Percentiles rank a stretch among this genome's conserved stretches.
Conservation (phyloP, 2,888 invertebrate species). For the Nephrotoma guestfalica region DNA sequence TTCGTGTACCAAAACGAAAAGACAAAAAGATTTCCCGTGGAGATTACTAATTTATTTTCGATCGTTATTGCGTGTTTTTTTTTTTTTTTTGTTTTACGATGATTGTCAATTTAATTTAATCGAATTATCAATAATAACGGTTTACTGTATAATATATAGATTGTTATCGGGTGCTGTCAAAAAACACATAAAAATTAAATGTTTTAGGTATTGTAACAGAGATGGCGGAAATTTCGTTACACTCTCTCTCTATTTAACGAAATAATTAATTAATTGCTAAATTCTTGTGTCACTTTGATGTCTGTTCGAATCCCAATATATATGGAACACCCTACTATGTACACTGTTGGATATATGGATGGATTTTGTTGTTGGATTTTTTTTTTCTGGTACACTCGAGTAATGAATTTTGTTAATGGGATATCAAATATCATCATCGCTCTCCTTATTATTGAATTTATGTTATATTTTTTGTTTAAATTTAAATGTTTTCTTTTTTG, state of each 20-base stretch:
- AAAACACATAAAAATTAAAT: not conserved
- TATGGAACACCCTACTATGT: not conserved
- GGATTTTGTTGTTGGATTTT: not conserved
- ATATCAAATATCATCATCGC: conserved; percentile 8
- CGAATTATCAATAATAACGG: not conserved
- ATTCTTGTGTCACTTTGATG: not conserved
- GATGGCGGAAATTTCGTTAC: not conserved
- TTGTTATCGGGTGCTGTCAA: not conserved
- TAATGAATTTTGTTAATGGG: conserved; percentile 8
- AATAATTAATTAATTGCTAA: not conserved
- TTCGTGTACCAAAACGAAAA: not conserved
- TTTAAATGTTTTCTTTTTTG: not conserved
- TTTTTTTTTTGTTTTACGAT: not conserved
- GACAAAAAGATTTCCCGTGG: not conserved
- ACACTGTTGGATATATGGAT: not conserved
- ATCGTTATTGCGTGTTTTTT: not conserved
- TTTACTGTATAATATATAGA: not conserved
- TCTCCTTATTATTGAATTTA: not conserved
- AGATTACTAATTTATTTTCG: not conserved
- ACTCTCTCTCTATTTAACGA: not conserved
- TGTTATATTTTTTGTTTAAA: not conserved
- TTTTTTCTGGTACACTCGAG: conserved; percentile 5
- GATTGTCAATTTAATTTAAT: not conserved
- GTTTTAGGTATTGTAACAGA: not conserved
- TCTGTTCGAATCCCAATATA: not conserved